These are phyloP conservation scores for Ramazzottius varieornatus DNA, from an alignment of 2,888 invertebrate genomes.

Conservation along the genomic window DNA sequence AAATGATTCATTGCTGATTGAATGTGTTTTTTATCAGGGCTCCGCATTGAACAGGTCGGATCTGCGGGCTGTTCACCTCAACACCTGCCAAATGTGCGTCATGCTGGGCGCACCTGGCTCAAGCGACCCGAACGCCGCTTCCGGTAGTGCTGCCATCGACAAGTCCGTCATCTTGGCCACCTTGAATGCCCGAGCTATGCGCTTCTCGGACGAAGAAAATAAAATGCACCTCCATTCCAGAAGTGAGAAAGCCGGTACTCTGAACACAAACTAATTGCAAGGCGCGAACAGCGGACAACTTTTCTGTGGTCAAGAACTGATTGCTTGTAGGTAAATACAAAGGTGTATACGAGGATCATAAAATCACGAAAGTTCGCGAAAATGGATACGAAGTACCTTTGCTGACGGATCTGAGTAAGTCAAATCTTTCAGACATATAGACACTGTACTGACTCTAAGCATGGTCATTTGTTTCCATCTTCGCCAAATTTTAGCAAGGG, in stretches of 20 bases:
- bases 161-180: not conserved
- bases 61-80: not conserved
- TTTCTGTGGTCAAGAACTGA: not conserved
- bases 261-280: too few species aligned
- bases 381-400: not conserved
- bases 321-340: not conserved
- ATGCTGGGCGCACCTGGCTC: not conserved
- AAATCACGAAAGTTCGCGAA: not conserved
- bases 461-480: not conserved
- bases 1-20: too few species aligned
- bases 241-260: too few species aligned
- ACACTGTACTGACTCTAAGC: not conserved
- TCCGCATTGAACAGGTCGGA: not conserved
- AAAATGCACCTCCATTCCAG: too few species aligned
- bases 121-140: not conserved
- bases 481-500: not conserved
- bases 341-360: not conserved
- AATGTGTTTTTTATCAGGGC: not conserved
- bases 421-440: not conserved
- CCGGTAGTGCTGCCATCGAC: not conserved
- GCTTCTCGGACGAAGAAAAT: not conserved
- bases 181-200: not conserved
- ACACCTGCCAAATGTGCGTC: slow-evolving; percentile 2
- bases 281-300: too few species aligned
- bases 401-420: not conserved